These are phyloP conservation scores for Brachystomella parvula DNA, from an alignment of 1,140 invertebrate genomes.

Conservation along the genomic window DNA sequence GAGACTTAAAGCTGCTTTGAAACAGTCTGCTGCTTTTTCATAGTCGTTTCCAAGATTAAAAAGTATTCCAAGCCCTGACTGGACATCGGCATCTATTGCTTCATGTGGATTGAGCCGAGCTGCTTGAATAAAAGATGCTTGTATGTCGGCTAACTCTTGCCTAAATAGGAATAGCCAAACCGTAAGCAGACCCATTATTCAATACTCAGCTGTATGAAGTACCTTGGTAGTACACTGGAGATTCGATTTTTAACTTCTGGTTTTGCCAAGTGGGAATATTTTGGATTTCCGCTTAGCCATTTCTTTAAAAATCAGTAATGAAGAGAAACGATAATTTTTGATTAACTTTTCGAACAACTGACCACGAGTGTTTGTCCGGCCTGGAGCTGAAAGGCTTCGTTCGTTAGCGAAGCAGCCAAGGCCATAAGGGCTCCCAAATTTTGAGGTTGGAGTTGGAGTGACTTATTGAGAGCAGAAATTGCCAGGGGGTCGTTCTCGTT, in stretches of 20 bases:
- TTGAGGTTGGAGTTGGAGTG: constrained; percentile 68
- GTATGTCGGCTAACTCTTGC: constrained; percentile 58
- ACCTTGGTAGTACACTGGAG: constrained; percentile 30
- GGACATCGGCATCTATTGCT: constrained; percentile 84
- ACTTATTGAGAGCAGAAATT: constrained; percentile 79
- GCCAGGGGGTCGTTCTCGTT: constrained; percentile 81
- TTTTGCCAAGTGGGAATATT: constrained; percentile 64
- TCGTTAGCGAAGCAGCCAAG: constrained; percentile 88
- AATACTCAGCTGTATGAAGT: neutral
- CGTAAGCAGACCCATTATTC: neutral
- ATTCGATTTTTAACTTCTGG: constrained; percentile 20
- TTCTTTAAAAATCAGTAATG: constrained; percentile 41
- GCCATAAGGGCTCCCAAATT: constrained; percentile 80
- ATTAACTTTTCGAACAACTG: too few relatives aligned
- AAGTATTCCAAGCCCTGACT: constrained; percentile 88
- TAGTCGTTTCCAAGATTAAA: constrained; percentile 91
- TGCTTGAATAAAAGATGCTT: constrained; percentile 74
- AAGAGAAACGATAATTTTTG: neutral
- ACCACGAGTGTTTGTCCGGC: constrained; percentile 50
- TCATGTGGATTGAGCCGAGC: constrained; percentile 64
- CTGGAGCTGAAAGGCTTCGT: constrained; percentile 62
- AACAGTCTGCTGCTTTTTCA: constrained; percentile 94
- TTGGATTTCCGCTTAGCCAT: constrained; percentile 78
- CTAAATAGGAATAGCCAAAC: constrained; percentile 43
- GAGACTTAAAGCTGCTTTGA: constrained; percentile 76